Evolutionary conservation across 2,113 vertebrate genomes (phyloP).

Genomic region (Recurvirostra avosetta): DNA sequence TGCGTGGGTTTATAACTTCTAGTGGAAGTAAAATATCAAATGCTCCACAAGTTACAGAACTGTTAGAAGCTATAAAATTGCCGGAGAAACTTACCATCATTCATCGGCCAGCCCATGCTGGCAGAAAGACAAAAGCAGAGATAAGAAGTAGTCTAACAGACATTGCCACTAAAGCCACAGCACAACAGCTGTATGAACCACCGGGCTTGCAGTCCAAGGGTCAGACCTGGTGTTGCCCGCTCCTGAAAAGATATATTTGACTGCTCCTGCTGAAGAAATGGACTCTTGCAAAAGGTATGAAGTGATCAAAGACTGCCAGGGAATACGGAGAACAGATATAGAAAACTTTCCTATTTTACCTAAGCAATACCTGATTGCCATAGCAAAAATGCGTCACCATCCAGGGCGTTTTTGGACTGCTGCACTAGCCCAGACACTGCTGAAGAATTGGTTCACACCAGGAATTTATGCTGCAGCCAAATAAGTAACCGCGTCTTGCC

Average conservation of each 20-base stretch:
- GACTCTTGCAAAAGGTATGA: background rate
- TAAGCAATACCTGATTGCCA: background rate
- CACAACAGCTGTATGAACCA: fast-evolving
- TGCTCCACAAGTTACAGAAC: background rate
- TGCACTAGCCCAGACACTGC: background rate
- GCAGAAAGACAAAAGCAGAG: background rate
- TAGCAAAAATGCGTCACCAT: background rate
- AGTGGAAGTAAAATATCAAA: background rate
- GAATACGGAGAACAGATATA: background rate
- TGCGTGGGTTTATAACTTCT: background rate
- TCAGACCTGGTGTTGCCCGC: background rate
- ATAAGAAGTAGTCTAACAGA: background rate
- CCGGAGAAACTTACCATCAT: background rate
- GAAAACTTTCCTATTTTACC: background rate
- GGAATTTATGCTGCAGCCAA: background rate
- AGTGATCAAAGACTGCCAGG: fast-evolving
- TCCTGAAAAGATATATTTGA: background rate
- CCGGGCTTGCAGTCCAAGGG: fast-evolving
- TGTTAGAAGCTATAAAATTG: background rate
- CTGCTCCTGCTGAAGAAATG: background rate
- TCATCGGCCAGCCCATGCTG: background rate
- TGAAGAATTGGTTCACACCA: background rate
- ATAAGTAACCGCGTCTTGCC: fast-evolving
- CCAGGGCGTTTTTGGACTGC: background rate
- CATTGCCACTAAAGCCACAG: background rate